A percentile compares a stretch with the other conserved stretches of the same genome.
Conservation (phyloP, 1,140 invertebrate species). For the Drosophila miranda region DNA sequence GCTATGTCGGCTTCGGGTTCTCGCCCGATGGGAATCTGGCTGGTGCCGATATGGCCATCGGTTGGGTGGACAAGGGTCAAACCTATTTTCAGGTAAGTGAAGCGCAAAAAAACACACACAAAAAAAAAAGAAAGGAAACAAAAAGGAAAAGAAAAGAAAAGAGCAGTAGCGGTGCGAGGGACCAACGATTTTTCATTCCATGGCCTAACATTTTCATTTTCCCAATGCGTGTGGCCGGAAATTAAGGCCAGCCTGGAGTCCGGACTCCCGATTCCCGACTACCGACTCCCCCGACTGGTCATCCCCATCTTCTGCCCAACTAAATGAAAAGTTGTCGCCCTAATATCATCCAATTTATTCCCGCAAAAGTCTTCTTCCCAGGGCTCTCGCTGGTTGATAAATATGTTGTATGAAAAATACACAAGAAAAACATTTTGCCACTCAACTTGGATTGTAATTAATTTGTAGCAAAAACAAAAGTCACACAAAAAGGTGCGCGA, state of each 20-base stretch:
- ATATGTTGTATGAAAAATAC: slow-evolving; percentile 70
- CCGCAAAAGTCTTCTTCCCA: slow-evolving; percentile 50
- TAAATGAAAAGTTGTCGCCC: slow-evolving; percentile 79
- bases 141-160: slow-evolving; percentile 11
- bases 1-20: slow-evolving; percentile 92
- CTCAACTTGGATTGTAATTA: slow-evolving; percentile 76
- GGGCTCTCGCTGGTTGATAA: slow-evolving; percentile 54
- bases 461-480: slow-evolving; percentile 54
- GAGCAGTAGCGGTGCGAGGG: not conserved
- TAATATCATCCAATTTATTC: slow-evolving; percentile 78
- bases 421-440: slow-evolving; percentile 77
- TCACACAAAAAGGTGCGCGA: slow-evolving; percentile 59
- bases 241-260: slow-evolving; percentile 56
- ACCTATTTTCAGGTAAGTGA: slow-evolving; percentile 87
- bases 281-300: not conserved
- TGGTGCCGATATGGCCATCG: slow-evolving; percentile 88
- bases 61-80: slow-evolving; percentile 88
- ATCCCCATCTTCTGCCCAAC: slow-evolving; percentile 29
- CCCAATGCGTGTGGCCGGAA: slow-evolving; percentile 74
- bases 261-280: not conserved
- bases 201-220: slow-evolving; percentile 72
- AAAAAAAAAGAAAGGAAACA: not conserved
- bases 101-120: slow-evolving; percentile 45
- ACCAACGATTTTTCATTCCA: slow-evolving; percentile 63
- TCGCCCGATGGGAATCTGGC: slow-evolving; percentile 88